Evolutionary conservation across 2,888 invertebrate species (phyloP), one percentile per base, ranked within the genome.

Genomic region (Melanostoma mellinum): DNA sequence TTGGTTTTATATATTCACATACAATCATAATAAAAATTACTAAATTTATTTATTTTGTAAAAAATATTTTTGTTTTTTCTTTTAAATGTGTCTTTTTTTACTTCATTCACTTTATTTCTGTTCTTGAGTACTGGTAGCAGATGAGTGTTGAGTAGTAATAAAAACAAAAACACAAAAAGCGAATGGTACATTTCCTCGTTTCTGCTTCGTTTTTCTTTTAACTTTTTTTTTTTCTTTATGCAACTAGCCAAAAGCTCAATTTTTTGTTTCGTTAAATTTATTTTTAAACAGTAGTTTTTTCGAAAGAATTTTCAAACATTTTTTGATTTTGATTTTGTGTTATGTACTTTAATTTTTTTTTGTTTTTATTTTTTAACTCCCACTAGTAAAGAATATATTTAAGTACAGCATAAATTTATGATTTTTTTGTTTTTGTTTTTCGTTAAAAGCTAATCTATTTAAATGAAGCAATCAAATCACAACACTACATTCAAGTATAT

Each of bases 401-500:
- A 79, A 84, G 74, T 75, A 79, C 82, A 82, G 82, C 82, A 65
- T 75, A 65, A 79, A 46, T 71, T 69, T 63, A 30, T 58, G 5
- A 61, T 55, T 46, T 46, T 33, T 58, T 44, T 52, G 44, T 60
- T 58, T 52, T 56, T 48, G 10, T 60, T 60, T 71, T 53, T 4
- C 33, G 33, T 56, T 60, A 76, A 48, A 81, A 77, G 81, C 81
- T 81, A 84, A 58, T 58, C 69, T 79, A 79, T 75, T 60, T 79
- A 84, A 84, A 84, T 79, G 71, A 84, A 84, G 84, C 84, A 85
- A 85, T 85, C 79, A 85, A 85, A 67, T 85, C 85, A 85, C 85
- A 85, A 85, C 85, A 85, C 85, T 85, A 85, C 85, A 85, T 80
- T 79, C 55, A 85, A 72, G 75, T 72, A 72, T 67, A 82, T 44